Evolutionary conservation across 64 coral and sea anemone genomes (phyloP), one percentile per base, ranked within the genome.

Genomic region (Stichodactyla mertensii): DNA sequence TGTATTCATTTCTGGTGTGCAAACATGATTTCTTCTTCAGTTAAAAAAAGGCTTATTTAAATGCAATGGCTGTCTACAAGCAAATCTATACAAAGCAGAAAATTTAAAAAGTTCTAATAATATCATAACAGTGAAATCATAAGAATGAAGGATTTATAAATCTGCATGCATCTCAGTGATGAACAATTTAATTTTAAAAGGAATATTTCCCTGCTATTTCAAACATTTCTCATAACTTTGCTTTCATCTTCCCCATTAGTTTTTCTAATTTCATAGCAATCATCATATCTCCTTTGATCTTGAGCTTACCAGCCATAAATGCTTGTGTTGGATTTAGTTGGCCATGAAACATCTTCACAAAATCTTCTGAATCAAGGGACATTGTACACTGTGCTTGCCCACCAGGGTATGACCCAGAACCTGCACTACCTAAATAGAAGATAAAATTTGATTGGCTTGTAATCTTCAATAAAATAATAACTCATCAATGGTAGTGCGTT

Each of bases 301-400:
- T 89, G 4, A 98, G 80, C 74, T 94, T 94, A 24, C 92, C 95
- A 55, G 58, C 64, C 95, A 98, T 94, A 19, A 89, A 92, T 16
- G 90, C 89, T 64, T 94, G 89, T 0, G 92, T 89, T 61, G 95
- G 92, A 51, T 98, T 98, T 19, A 98, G 82, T 71, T 98, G 67
- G 51, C 96, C 96, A 55, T 84, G 83, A 62, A 94, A 98, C 93
- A 98, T 94, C 80, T 86, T 92, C 5, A 98, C 78, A 77, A 94
- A 98, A 67, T 98, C 93, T 15, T 79, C 96, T 5, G 59, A 84
- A 14, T 98, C 92, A 77, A 98, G 57, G 16, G 86, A 88, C 81
- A 98, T 77, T 4, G 89, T 94, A 18, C 90, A 89, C 20, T 92
- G 79, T 20, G 89, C 61, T 24, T 87, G 77, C 57, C 87, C 86